Percentiles rank a stretch among this genome's conserved stretches.
Conservation (phyloP, 2,113 vertebrate species). For the Crotalus tigris region DNA sequence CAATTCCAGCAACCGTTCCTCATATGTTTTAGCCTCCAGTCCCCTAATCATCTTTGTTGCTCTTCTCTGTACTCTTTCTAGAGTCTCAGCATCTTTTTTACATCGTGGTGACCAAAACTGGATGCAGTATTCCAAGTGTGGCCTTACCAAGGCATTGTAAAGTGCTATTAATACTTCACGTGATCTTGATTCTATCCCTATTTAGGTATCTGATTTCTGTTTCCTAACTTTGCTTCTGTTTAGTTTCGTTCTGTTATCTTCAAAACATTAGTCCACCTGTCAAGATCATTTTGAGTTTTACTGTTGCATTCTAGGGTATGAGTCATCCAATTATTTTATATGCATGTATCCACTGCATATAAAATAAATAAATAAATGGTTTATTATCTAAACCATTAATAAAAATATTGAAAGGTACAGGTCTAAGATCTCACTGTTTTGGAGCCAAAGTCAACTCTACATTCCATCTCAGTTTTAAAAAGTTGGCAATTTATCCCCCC, state of each 20-base stretch:
- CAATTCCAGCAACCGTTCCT: too few relatives aligned
- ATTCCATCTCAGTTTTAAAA: neutral
- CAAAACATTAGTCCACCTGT: neutral
- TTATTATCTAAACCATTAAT: neutral
- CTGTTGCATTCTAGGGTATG: neutral
- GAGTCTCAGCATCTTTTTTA: too few relatives aligned
- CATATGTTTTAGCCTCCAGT: too few relatives aligned
- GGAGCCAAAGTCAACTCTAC: neutral
- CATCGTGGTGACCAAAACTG: too few relatives aligned
- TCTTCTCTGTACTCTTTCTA: too few relatives aligned
- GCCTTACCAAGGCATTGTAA: too few relatives aligned
- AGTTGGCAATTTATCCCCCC: neutral
- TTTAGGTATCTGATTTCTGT: neutral
- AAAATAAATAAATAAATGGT: neutral
- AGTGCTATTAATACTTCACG: too few relatives aligned
- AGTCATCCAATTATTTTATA: neutral
- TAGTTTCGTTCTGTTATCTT: neutral
- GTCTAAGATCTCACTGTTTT: neutral
- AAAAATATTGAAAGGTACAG: neutral
- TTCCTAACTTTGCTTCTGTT: neutral
- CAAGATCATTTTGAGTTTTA: neutral
- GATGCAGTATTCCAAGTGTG: too few relatives aligned
- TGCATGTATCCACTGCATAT: neutral
- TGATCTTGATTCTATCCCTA: too few relatives aligned
- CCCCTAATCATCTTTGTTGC: too few relatives aligned